Base-by-base conservation (phyloP, 2,888 invertebrate genomes). In the Athalia rosae region DNA sequence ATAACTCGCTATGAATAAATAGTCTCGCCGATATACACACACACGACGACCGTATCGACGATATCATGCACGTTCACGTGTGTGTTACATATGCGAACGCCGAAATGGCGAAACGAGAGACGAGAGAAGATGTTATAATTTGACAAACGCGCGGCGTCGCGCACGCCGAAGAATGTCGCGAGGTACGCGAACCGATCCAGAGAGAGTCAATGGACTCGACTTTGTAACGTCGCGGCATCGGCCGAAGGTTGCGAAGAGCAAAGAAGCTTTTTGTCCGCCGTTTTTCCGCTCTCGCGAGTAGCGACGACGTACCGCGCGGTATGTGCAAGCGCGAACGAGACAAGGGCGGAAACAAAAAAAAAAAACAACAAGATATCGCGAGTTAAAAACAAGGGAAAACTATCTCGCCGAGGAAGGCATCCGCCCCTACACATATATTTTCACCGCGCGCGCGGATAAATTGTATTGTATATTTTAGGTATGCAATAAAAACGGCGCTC, bases 401-500 rank as follows among this genome's bases (percentile, higher is more conserved):
- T 13, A 50, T 45, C 45, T 58, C n/a, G 71, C 41, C 50, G 58
- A 58, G 50, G 45, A 71, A 15, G 28, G 15, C 53, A 53, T 53
- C 9, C 9, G 11, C 53, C 53, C 59, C 13, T 13, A 28, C 61
- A 58, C 58, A 13, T 58, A 58, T 56, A 47, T 43, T 3, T 3
- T 47, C 6, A 71, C n/a, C 50, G 8, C n/a, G 4, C 45, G 8
- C 13, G 41, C 13, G 41, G 71, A 71, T 71, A 71, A 71, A 71
- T 71, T 58, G 56, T 71, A 71, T 71, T 71, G 71, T 71, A 71
- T 71, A 71, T 71, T 71, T 71, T 58, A 56, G 56, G 71, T 71
- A 71, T 71, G 71, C 71, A 71, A 71, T 71, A 71, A 58, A 71
- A 41, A 58, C 69, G 28, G 50, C 50, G 71, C 50, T 45, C 43